Percentiles rank a stretch among this genome's conserved stretches.
Evolutionary conservation across 2,888 invertebrate genomes (phyloP).

Genomic region (Xestia rhomboidea): DNA sequence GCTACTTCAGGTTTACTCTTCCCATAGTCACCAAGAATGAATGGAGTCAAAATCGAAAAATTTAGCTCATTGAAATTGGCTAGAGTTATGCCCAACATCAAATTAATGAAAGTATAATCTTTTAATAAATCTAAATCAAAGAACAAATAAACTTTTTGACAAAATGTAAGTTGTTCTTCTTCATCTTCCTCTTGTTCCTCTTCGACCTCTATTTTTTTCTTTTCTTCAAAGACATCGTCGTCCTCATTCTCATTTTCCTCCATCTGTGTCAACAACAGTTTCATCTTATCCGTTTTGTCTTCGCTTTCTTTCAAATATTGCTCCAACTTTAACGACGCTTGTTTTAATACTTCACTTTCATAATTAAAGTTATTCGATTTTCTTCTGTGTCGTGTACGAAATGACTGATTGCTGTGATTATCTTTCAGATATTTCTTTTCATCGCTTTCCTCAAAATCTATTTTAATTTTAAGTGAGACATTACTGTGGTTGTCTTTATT

Average conservation of each 20-base stretch:
- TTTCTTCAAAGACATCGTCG: conserved; percentile 77
- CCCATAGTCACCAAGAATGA: conserved; percentile 93
- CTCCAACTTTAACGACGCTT: conserved; percentile 89
- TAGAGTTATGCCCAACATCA: conserved; percentile 93
- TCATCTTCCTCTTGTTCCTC: conserved; percentile 71
- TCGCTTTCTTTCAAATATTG: conserved; percentile 87
- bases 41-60: conserved; percentile 93
- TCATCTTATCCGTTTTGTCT: conserved; percentile 77
- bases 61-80: conserved; percentile 94
- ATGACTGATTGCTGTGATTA: conserved; percentile 87
- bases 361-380: conserved; percentile 91
- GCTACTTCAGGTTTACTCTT: conserved; percentile 91
- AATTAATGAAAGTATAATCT: conserved; percentile 92
- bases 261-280: conserved; percentile 77
- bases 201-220: conserved; percentile 64
- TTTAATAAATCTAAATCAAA: conserved; percentile 93
- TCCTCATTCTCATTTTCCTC: conserved; percentile 79
- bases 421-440: conserved; percentile 87
- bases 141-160: conserved; percentile 91
- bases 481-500: conserved; percentile 85
- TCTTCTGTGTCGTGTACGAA: conserved; percentile 78
- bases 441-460: conserved; percentile 83
- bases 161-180: conserved; percentile 82
- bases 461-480: conserved; percentile 81
- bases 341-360: conserved; percentile 91